Conservation (phyloP, 2,113 vertebrate species). For the Tamias sibiricus region DNA sequence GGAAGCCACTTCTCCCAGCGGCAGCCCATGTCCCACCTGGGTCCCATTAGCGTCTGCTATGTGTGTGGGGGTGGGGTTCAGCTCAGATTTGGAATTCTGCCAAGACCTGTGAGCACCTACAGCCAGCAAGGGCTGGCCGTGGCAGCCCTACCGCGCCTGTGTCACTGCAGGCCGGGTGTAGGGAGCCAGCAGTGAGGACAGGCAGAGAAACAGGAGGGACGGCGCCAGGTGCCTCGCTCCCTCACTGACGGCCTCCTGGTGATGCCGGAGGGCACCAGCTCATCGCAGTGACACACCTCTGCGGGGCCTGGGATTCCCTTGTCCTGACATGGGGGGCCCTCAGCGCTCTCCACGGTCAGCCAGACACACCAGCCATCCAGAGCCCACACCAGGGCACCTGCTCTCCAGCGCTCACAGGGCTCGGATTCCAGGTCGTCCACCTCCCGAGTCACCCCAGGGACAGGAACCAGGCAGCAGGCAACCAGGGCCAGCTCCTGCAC, state of each 20-base stretch:
- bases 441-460: too few species aligned
- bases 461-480: neutral
- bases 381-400: neutral
- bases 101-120: neutral
- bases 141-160: neutral
- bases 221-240: too few species aligned
- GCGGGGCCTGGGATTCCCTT: too few species aligned
- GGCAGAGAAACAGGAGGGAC: fast-evolving
- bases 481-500: neutral
- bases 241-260: neutral
- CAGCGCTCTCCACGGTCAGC: neutral
- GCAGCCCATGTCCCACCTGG: fast-evolving
- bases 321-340: neutral
- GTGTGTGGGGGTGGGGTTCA: too few species aligned
- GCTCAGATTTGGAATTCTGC: neutral
- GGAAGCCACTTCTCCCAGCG: neutral
- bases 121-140: fast-evolving
- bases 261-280: fast-evolving
- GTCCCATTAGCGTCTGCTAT: neutral
- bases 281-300: too few species aligned
- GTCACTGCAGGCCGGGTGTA: neutral
- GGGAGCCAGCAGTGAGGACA: neutral
- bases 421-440: neutral
- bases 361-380: neutral
- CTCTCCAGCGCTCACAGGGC: too few species aligned